A percentile compares a stretch with the other conserved stretches of the same genome.
Evolutionary conservation across 1,140 invertebrate species (phyloP).

Genomic region (Aphelinus certus): DNA sequence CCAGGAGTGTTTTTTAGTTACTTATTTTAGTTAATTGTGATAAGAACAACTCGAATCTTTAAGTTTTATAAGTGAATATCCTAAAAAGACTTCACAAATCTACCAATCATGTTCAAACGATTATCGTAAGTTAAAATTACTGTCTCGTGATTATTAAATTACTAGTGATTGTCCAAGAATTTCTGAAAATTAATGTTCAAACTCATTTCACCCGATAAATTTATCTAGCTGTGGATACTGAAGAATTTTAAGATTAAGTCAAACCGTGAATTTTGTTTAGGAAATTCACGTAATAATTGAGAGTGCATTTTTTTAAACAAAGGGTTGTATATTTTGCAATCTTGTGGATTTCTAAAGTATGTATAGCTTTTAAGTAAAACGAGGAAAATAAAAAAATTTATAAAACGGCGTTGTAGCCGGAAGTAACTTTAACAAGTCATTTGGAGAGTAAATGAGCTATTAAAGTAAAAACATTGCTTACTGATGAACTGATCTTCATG

Average conservation of each 20-base stretch:
- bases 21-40: too few species aligned
- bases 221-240: constrained; percentile 28
- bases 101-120: too few species aligned
- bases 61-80: too few species aligned
- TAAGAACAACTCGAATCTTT: too few species aligned
- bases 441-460: constrained; percentile 7
- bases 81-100: too few species aligned
- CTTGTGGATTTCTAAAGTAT: constrained; percentile 15
- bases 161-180: too few species aligned
- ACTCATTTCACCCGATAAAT: constrained; percentile 1
- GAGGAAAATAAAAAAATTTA: constrained; percentile 27
- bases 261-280: neutral
- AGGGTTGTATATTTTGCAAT: constrained; percentile 35
- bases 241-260: neutral
- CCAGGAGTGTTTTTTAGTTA: too few species aligned
- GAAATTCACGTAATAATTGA: neutral
- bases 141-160: too few species aligned
- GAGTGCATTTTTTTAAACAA: constrained; percentile 17
- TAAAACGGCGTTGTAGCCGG: constrained; percentile 34
- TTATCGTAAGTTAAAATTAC: too few species aligned
- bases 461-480: constrained; percentile 12
- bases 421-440: constrained; percentile 6
- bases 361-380: constrained; percentile 31
- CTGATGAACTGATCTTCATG: neutral
- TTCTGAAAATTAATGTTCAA: too few species aligned